These are phyloP conservation scores for Chloebia gouldiae DNA, from an alignment of 2,113 vertebrate genomes.

Conservation along the genomic window DNA sequence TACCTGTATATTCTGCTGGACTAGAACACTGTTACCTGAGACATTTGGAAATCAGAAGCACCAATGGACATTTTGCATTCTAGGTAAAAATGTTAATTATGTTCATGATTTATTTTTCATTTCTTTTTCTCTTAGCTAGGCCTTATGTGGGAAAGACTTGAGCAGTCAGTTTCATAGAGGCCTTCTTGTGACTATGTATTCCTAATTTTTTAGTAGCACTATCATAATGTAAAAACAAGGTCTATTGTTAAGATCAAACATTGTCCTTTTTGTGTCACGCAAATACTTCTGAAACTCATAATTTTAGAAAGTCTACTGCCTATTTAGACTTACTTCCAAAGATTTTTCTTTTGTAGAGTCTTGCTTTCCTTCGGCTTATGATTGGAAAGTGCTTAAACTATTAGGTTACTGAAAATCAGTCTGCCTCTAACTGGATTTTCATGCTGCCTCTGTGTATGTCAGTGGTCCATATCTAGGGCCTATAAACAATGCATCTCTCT, in stretches of 20 bases:
- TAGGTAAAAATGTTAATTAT: background rate
- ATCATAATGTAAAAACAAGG: background rate
- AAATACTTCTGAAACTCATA: background rate
- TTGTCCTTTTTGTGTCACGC: background rate
- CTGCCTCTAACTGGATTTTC: background rate
- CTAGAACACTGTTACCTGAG: background rate
- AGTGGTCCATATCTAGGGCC: background rate
- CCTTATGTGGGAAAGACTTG: background rate
- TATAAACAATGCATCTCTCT: background rate
- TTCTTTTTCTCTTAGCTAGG: background rate
- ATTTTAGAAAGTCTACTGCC: background rate
- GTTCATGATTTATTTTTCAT: background rate
- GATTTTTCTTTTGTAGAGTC: background rate
- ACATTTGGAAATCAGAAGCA: background rate
- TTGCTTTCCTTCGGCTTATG: background rate
- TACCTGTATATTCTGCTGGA: background rate
- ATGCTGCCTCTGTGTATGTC: background rate
- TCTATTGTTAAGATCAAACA: background rate
- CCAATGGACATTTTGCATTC: background rate
- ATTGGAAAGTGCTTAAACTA: background rate
- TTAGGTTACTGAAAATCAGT: background rate
- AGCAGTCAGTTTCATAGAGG: background rate
- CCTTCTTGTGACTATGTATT: background rate
- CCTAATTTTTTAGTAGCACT: background rate
- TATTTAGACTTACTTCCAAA: background rate